Percentiles rank a stretch among this genome's conserved stretches.
These are phyloP conservation scores for Calcarius ornatus DNA, from an alignment of 2,113 vertebrate genomes.

Conservation along the genomic window DNA sequence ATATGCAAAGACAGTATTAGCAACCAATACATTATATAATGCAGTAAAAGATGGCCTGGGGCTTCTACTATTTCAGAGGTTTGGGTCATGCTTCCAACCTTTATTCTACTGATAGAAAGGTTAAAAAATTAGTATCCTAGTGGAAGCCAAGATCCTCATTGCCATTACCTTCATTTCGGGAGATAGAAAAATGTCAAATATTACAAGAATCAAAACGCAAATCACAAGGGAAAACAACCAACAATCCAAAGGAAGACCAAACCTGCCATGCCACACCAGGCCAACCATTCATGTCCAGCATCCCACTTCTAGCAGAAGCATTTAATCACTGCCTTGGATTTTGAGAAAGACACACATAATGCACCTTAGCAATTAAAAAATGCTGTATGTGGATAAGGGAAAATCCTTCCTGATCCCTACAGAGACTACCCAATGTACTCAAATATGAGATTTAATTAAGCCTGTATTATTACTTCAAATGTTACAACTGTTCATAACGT, in stretches of 20 bases:
- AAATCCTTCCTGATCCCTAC: conserved; percentile 51
- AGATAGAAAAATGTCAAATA: background rate
- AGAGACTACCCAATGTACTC: conserved; percentile 15
- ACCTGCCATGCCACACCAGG: background rate
- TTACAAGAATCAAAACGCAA: background rate
- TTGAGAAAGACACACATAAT: conserved; percentile 21
- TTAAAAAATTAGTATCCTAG: background rate
- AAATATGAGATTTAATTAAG: conserved; percentile 57
- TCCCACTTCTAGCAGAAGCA: background rate
- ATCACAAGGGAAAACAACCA: background rate
- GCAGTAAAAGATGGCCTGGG: background rate
- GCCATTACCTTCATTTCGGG: background rate
- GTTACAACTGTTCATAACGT: conserved; percentile 30
- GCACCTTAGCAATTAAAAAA: conserved; percentile 39
- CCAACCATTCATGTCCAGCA: background rate
- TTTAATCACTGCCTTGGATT: background rate
- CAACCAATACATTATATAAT: background rate
- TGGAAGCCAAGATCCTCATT: background rate
- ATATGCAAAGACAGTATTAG: background rate
- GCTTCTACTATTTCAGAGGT: background rate
- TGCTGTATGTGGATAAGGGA: background rate
- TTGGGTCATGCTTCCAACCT: background rate
- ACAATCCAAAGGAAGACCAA: background rate
- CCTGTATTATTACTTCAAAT: conserved; percentile 52
- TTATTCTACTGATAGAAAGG: background rate